phyloP scores from a whole-genome alignment of 2,113 vertebrate genomes.

The Naja naja region DNA sequence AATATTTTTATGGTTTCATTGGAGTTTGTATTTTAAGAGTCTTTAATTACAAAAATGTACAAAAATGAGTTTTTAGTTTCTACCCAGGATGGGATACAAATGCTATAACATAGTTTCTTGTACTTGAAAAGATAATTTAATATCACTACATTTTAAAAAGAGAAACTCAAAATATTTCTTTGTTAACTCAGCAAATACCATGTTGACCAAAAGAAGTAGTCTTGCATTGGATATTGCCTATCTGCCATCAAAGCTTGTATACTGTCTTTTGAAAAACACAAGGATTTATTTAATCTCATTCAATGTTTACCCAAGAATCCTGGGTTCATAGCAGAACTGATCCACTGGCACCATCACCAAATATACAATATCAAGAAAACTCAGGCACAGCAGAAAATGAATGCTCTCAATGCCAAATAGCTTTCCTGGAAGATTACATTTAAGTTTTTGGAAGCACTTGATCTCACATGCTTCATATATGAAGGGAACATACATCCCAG shows the following conservation, averaged over 20 bases:
- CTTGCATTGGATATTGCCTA: background rate
- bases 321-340: background rate
- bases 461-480: background rate
- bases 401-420: background rate
- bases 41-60: background rate
- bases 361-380: background rate
- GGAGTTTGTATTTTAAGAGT: background rate
- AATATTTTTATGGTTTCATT: background rate
- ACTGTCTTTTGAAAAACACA: background rate
- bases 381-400: background rate
- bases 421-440: background rate
- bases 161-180: background rate
- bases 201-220: background rate
- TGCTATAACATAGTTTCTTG: background rate
- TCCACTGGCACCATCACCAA: background rate
- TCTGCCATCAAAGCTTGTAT: background rate
- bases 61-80: background rate
- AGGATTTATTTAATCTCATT: background rate
- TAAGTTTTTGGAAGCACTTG: background rate
- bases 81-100: background rate
- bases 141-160: background rate
- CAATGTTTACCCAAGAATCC: slow-evolving; percentile 8
- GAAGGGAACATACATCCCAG: background rate
- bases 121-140: background rate
- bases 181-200: slow-evolving; percentile 2